Base-by-base conservation (phyloP, 2,797 vertebrate species). In the Smutsia gigantea region DNA sequence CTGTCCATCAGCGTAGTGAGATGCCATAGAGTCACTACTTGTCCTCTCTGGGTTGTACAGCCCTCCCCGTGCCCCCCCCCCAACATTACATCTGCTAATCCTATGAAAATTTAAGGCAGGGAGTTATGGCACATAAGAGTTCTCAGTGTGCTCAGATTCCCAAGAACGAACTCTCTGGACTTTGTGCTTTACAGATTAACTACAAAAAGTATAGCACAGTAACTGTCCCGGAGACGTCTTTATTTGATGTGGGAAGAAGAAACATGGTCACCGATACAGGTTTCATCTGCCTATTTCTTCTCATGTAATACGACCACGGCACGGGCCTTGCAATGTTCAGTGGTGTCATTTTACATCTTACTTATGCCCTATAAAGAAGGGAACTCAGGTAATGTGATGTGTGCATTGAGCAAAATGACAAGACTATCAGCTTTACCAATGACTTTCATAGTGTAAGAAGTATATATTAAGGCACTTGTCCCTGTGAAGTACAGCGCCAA, bases 91-190 rank as follows among this genome's bases (percentile, higher is more conserved):
- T n/a, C n/a, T n/a, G n/a, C n/a, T n/a, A 93, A 25, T 12, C 0
- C 1, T 88, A n/a, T 75, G 53, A 89, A 96, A 91, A 78, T 93
- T 83, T 46, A 31, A 95, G 53, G 49, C 23, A 66, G 57, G 87
- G 79, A 93, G 49, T 96, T 96, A 95, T 11, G 27, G 61, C 46
- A 34, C 31, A 10, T 17, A 61, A 53, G 29, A 1, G 19, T 83
- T 93, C 87, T 96, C 75, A 92, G 94, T 94, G 77, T 75, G 93
- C 46, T 84, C 42, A 74, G 72, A 14, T 95, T 96, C 93, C 69
- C 83, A 93, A 84, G 37, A 64, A 91, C 37, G 71, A 9, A 46
- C 5, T 63, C 78, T 82, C 75, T 86, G 66, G 55, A 88, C 25
- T 87, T 63, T 53, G 86, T 17, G 59, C 34, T 51, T 97, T 77